A percentile compares a stretch with the other conserved stretches of the same genome.
Conservation (phyloP, 2,888 invertebrate species). For the Venusia cambrica region DNA sequence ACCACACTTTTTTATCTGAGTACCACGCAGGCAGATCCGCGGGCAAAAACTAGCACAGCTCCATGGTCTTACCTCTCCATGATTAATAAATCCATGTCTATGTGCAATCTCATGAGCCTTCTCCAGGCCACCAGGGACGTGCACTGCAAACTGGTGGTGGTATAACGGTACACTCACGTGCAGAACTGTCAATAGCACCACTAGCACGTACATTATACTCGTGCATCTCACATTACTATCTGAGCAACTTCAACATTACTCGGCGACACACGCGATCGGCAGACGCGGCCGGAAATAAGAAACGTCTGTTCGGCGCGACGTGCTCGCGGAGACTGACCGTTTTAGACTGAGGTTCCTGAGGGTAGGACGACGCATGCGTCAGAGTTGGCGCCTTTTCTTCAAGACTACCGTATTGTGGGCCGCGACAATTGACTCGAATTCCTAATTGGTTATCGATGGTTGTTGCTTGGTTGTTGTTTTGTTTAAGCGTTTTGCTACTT, state of each 20-base stretch:
- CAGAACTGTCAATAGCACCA: conserved; percentile 68
- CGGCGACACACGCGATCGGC: conserved; percentile 37
- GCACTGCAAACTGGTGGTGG: conserved; percentile 86
- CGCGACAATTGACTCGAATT: conserved; percentile 71
- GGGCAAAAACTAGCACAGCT: not conserved
- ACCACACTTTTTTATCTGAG: too few relatives aligned
- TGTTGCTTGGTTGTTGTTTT: too few relatives aligned
- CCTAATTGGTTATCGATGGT: conserved; percentile 54
- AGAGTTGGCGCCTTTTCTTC: conserved; percentile 75
- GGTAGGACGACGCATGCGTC: conserved; percentile 30
- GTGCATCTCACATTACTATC: conserved; percentile 69
- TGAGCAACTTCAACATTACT: conserved; percentile 35
- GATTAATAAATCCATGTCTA: conserved; percentile 71
- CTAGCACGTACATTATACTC: conserved; percentile 67
- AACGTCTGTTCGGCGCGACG: conserved; percentile 43
- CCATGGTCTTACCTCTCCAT: conserved; percentile 65
- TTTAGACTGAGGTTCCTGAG: conserved; percentile 21
- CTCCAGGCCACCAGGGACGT: conserved; percentile 79
- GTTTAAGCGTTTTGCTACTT: conserved; percentile 28
- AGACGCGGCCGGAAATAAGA: conserved; percentile 31
- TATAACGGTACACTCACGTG: conserved; percentile 70
- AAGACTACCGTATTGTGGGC: conserved; percentile 65
- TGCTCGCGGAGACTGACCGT: conserved; percentile 54
- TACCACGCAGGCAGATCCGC: too few relatives aligned
- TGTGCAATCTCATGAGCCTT: conserved; percentile 66